Evolutionary conservation across 2,888 invertebrate species (phyloP).

Genomic region (Sarcophaga carnaria): DNA sequence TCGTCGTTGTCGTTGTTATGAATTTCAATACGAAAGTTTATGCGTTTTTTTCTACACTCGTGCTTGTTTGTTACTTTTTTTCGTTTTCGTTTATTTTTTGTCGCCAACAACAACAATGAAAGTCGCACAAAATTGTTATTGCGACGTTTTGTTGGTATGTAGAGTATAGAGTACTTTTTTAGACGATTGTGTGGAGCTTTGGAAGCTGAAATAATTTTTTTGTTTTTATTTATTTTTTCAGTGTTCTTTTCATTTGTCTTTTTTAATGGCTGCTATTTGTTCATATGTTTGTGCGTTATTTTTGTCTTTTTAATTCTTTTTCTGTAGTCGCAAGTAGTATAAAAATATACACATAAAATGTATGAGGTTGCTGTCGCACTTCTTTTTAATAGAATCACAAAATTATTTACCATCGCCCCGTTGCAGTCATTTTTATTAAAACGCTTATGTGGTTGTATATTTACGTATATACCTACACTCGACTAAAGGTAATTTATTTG

Average conservation of each 20-base stretch:
- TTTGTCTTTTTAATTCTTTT: background rate
- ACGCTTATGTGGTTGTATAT: too few species aligned
- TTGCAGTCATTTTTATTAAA: too few species aligned
- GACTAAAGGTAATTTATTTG: slow-evolving; percentile 30
- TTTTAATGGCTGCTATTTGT: background rate
- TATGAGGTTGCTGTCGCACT: too few species aligned
- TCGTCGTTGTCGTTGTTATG: background rate
- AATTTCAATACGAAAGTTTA: slow-evolving; percentile 31
- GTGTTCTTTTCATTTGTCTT: background rate
- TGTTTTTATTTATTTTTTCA: background rate
- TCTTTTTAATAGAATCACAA: too few species aligned
- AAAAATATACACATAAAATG: background rate
- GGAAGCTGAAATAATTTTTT: slow-evolving; percentile 6
- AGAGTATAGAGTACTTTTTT: slow-evolving; percentile 21
- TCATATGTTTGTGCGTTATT: background rate
- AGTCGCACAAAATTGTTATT: slow-evolving; percentile 9
- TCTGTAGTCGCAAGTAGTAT: background rate
- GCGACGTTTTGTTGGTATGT: slow-evolving; percentile 29
- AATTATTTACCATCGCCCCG: too few species aligned
- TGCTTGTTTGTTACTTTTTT: slow-evolving; percentile 1
- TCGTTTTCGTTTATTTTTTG: background rate
- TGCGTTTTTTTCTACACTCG: slow-evolving; percentile 1
- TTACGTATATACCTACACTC: slow-evolving; percentile 15
- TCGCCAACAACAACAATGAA: background rate
- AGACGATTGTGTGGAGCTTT: background rate